Conservation (phyloP, 2,113 vertebrate genomes). For the Sakesphorus luctuosus region DNA sequence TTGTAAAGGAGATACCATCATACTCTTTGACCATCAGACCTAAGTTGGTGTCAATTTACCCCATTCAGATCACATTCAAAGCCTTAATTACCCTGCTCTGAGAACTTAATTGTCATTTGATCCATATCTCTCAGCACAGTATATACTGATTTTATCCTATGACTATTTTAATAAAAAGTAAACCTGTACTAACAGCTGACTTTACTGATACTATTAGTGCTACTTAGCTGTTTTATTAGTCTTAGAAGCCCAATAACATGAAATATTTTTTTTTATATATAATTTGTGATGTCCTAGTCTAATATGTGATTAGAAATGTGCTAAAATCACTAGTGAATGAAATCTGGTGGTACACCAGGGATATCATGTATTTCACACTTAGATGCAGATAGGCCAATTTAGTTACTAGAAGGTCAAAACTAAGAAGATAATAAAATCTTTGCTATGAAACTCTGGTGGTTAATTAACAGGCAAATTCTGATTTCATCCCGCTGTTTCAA, state of each 20-base stretch:
- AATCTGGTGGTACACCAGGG: neutral
- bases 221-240: neutral
- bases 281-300: neutral
- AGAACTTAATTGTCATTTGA: neutral
- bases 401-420: conserved; percentile 14
- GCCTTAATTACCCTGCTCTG: neutral
- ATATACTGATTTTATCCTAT: neutral
- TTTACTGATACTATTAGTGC: neutral
- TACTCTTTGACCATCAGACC: conserved; percentile 50
- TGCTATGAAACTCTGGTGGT: neutral
- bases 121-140: neutral
- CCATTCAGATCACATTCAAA: conserved; percentile 26
- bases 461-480: conserved; percentile 37
- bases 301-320: neutral
- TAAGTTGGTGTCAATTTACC: conserved; percentile 27
- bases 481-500: conserved; percentile 35
- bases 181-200: neutral
- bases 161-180: neutral
- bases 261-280: neutral
- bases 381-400: neutral
- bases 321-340: neutral
- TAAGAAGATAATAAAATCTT: conserved; percentile 9
- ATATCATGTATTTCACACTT: neutral
- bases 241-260: neutral
- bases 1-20: conserved; percentile 4